Evolutionary conservation across 2,113 vertebrate species (phyloP).

Genomic region (Lates calcarifer): DNA sequence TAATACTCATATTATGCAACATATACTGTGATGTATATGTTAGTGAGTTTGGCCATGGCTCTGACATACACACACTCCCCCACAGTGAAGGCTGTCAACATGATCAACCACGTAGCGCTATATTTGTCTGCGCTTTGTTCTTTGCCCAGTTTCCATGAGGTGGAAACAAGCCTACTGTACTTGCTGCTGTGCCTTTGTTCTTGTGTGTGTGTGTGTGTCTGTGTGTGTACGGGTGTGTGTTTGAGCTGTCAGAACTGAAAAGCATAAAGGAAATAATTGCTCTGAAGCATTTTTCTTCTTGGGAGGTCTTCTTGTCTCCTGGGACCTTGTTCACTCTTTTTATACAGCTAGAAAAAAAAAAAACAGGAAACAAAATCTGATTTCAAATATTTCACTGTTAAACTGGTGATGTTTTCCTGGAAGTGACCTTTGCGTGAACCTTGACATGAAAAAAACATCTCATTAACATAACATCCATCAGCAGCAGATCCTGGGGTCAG

Average conservation of each 20-base stretch:
- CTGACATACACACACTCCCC: constrained; percentile 5
- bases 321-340: not conserved
- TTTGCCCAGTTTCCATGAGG: constrained; percentile 28
- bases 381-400: not conserved
- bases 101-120: constrained; percentile 40
- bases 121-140: constrained; percentile 58
- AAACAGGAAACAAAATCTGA: not conserved
- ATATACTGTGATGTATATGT: not conserved
- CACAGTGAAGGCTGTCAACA: constrained; percentile 43
- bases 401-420: not conserved
- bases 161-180: constrained; percentile 38
- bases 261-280: constrained; percentile 60
- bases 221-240: constrained; percentile 4
- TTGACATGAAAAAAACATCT: not conserved
- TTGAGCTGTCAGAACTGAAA: constrained; percentile 59
- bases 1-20: constrained; percentile 8
- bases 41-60: constrained; percentile 1
- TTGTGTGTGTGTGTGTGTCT: constrained; percentile 16
- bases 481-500: no score
- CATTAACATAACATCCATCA: no score
- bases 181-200: constrained; percentile 12
- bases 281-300: constrained; percentile 13
- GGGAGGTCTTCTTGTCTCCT: constrained; percentile 27
- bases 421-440: not conserved
- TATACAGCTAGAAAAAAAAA: not conserved